Percentiles rank a stretch among this genome's conserved stretches.
Conservation (phyloP, 2,888 invertebrate genomes). For the Cabera pusaria region DNA sequence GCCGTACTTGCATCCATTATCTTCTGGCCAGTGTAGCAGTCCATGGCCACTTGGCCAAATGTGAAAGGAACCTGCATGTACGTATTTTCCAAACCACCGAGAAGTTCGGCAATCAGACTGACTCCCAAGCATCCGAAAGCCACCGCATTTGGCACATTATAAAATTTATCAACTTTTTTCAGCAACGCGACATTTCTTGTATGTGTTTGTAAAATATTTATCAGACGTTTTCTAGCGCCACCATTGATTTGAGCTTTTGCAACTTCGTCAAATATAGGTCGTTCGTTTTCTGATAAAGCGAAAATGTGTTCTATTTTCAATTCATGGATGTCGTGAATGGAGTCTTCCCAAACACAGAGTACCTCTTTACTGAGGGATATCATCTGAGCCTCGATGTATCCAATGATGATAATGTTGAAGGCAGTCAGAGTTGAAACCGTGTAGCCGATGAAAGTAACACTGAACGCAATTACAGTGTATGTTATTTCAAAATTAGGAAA, state of each 20-base stretch:
- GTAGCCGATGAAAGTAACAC: conserved; percentile 41
- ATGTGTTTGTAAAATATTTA: conserved; percentile 44
- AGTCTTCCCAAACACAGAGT: conserved; percentile 44
- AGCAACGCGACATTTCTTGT: conserved; percentile 41
- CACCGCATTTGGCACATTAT: conserved; percentile 10
- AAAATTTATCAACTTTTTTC: no score
- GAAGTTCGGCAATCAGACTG: conserved; percentile 52
- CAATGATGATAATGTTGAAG: conserved; percentile 47
- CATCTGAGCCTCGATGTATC: conserved; percentile 58
- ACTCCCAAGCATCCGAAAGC: conserved; percentile 48
- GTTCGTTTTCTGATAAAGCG: conserved; percentile 10
- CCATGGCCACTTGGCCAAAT: conserved; percentile 47
- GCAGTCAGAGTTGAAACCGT: conserved; percentile 44
- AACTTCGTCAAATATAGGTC: conserved; percentile 3
- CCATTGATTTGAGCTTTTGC: conserved; percentile 25
- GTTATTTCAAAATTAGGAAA: conserved; percentile 58
- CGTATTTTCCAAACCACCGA: conserved; percentile 57
- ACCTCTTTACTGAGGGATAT: conserved; percentile 52
- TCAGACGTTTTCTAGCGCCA: conserved; percentile 31
- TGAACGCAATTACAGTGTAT: conserved; percentile 25
- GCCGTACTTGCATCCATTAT: conserved; percentile 42
- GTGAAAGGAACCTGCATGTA: conserved; percentile 52
- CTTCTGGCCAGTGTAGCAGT: conserved; percentile 47
- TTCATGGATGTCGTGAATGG: conserved; percentile 25
- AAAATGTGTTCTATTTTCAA: conserved; percentile 1